Conservation (phyloP, 2,113 vertebrate species). For the Ctenomys sociabilis region DNA sequence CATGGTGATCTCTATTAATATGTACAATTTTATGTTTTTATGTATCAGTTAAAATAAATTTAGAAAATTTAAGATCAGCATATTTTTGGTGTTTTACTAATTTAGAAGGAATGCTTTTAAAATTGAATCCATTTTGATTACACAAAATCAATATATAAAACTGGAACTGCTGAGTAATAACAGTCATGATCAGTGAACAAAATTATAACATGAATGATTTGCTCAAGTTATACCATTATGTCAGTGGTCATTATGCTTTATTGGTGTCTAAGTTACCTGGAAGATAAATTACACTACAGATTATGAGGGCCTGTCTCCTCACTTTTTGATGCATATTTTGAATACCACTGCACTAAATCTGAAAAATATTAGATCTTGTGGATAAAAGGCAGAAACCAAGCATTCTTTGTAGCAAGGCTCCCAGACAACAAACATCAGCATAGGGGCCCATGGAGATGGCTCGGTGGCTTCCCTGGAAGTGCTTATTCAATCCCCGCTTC, state of each 20-base stretch:
- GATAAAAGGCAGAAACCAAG: background rate
- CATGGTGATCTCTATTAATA: too few species aligned
- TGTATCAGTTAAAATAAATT: background rate
- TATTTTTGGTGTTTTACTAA: background rate
- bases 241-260: too few species aligned
- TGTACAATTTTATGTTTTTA: background rate
- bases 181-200: background rate
- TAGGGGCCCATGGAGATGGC: too few species aligned
- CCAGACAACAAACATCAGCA: background rate
- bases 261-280: background rate
- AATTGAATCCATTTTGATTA: background rate
- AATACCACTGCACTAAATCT: background rate
- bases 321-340: background rate
- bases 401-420: background rate
- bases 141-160: background rate
- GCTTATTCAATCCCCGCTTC: too few species aligned
- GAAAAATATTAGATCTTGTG: background rate
- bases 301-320: too few species aligned
- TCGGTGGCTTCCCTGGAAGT: too few species aligned
- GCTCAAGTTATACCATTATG: background rate
- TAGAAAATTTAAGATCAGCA: background rate
- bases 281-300: background rate
- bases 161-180: background rate
- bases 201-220: background rate
- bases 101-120: background rate